These are phyloP conservation scores for Darevskia mixta DNA, from an alignment of 2,797 vertebrate genomes.

Conservation along the genomic window DNA sequence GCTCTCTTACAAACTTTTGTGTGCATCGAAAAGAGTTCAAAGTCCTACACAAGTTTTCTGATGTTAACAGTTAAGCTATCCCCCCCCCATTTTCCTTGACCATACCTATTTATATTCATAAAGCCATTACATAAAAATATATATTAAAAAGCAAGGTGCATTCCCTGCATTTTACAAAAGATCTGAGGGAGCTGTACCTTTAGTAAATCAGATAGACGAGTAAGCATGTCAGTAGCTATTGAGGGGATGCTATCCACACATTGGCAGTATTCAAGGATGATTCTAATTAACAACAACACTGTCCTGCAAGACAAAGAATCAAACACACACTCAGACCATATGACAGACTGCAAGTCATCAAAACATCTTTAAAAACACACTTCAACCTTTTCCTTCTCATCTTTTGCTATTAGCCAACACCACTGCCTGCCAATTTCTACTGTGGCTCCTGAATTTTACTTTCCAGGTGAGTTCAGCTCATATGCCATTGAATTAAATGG, in stretches of 20 bases:
- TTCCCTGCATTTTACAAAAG: neutral
- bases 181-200: constrained; percentile 82
- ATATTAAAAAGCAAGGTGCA: neutral
- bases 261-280: constrained; percentile 98
- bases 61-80: neutral
- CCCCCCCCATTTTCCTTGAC: neutral
- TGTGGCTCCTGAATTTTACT: neutral
- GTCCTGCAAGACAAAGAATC: constrained; percentile 83
- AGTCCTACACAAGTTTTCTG: neutral
- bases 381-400: neutral
- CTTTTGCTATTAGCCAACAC: neutral
- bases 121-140: neutral
- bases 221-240: constrained; percentile 95
- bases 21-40: neutral
- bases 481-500: neutral
- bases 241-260: constrained; percentile 98
- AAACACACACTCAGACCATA: constrained; percentile 10
- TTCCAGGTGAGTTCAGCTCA: neutral
- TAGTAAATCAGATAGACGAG: constrained; percentile 92
- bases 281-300: constrained; percentile 95
- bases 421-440: neutral
- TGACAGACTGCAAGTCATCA: neutral
- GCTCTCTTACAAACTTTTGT: neutral
- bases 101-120: neutral
- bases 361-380: neutral